Evolutionary conservation across 2,888 invertebrate genomes (phyloP).

Genomic region (Watsonalla cultraria): DNA sequence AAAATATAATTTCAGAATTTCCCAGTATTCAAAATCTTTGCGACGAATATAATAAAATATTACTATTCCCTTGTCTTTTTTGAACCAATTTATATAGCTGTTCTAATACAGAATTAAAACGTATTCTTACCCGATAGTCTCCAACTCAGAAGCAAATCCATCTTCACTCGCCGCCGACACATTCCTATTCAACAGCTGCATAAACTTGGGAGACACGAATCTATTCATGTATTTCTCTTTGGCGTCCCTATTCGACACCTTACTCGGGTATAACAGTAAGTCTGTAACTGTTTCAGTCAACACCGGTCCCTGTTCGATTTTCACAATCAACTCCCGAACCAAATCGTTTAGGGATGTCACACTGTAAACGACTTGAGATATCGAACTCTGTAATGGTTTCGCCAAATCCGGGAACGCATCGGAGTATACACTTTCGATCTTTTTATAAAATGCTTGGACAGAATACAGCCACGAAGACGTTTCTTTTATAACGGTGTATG

Average conservation of each 20-base stretch:
- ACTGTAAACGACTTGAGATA: conserved; percentile 83
- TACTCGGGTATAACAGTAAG: conserved; percentile 73
- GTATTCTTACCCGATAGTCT: conserved; percentile 72
- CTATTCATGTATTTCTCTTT: conserved; percentile 60
- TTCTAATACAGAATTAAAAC: not conserved
- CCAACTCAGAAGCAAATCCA: conserved; percentile 41
- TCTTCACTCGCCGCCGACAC: conserved; percentile 25
- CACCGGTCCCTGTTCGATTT: conserved; percentile 44
- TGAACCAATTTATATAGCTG: not conserved
- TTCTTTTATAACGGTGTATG: conserved; percentile 55
- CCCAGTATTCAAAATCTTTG: too few species aligned
- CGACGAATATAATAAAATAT: not conserved
- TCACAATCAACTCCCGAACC: conserved; percentile 63
- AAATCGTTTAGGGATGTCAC: conserved; percentile 77
- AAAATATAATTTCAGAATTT: too few species aligned
- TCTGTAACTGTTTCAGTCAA: conserved; percentile 51
- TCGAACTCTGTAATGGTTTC: conserved; percentile 83
- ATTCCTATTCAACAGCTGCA: conserved; percentile 51
- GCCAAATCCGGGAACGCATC: conserved; percentile 89
- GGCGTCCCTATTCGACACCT: conserved; percentile 28
- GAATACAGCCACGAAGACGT: conserved; percentile 75
- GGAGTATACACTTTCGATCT: conserved; percentile 75
- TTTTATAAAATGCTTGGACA: conserved; percentile 74
- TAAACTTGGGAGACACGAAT: conserved; percentile 57
- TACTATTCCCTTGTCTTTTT: not conserved